A percentile compares a stretch with the other conserved stretches of the same genome.
Conservation (phyloP, 2,113 vertebrate genomes). For the Etia nguti region DNA sequence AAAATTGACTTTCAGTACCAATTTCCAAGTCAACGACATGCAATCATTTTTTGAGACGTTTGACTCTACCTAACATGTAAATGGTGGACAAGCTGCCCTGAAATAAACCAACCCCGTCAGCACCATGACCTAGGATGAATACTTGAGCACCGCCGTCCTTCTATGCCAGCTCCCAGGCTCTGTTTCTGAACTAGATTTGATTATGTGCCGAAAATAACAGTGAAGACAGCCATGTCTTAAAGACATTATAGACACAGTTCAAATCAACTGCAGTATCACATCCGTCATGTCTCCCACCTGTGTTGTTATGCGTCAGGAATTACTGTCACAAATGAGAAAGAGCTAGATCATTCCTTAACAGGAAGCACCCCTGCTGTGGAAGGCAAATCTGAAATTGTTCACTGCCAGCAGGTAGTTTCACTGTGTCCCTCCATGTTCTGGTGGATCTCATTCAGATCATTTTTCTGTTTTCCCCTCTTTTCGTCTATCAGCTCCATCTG, state of each 20-base stretch:
- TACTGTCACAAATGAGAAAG: neutral
- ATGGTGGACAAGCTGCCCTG: neutral
- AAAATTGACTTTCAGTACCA: neutral
- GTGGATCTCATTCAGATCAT: neutral
- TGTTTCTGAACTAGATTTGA: neutral
- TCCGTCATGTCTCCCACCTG: neutral
- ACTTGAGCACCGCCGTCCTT: neutral
- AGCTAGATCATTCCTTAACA: neutral
- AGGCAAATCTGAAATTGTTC: neutral
- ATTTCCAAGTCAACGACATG: neutral
- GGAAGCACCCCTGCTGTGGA: neutral
- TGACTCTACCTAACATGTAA: neutral
- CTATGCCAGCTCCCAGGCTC: neutral
- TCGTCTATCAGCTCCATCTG: conserved; percentile 49
- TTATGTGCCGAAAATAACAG: neutral
- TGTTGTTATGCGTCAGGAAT: neutral
- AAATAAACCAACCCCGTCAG: neutral
- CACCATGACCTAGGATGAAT: neutral
- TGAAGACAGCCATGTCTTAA: neutral
- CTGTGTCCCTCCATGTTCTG: neutral
- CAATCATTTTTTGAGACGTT: neutral
- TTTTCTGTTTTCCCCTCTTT: neutral
- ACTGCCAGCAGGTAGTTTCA: neutral
- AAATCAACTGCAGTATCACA: neutral
- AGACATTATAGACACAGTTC: neutral